Conservation (phyloP, 2,888 invertebrate genomes). For the Chaetogeoica ovagalla region DNA sequence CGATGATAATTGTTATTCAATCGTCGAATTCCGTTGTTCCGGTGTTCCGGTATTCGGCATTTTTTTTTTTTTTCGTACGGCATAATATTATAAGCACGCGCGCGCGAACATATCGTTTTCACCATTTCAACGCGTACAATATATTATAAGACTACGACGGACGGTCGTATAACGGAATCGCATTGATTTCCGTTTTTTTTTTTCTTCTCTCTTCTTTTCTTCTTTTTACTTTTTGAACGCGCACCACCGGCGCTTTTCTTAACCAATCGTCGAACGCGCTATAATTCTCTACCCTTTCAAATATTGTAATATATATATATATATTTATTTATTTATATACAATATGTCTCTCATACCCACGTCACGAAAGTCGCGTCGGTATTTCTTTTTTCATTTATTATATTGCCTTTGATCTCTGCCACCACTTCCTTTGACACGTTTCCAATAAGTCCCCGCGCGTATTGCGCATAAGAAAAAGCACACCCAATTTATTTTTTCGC, state of each 20-base stretch:
- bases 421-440: slow-evolving; percentile 8
- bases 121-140: too few species aligned
- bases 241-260: background rate
- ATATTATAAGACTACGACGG: too few species aligned
- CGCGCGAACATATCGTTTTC: too few species aligned
- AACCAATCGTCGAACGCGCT: background rate
- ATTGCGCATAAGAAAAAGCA: background rate
- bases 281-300: background rate
- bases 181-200: too few species aligned
- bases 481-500: background rate
- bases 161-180: too few species aligned
- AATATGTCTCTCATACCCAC: background rate
- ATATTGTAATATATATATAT: background rate
- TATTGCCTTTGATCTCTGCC: slow-evolving; percentile 29
- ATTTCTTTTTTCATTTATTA: background rate
- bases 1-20: too few species aligned
- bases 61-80: too few species aligned
- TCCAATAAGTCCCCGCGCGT: background rate
- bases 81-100: too few species aligned
- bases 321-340: background rate
- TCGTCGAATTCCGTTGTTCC: too few species aligned
- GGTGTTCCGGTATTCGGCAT: too few species aligned
- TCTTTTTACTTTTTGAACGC: too few species aligned
- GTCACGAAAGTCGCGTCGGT: background rate
- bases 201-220: too few species aligned